phyloP scores from a whole-genome alignment of 1,140 invertebrate species.

The Camponotus floridanus region DNA sequence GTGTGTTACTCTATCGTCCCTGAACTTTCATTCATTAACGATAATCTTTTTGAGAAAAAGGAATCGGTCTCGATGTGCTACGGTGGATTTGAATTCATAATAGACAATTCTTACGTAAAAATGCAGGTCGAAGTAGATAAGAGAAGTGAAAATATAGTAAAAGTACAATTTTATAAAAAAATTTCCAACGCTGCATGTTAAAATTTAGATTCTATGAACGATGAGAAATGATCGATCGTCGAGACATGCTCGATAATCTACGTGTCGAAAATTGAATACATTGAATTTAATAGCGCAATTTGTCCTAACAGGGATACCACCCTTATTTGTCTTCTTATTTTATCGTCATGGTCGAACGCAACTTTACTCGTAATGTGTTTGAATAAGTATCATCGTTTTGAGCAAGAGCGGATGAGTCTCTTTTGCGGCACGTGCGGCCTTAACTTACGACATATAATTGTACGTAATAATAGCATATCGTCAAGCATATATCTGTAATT shows the following conservation, averaged over 20 bases:
- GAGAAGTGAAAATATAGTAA: not conserved
- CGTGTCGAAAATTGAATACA: not conserved
- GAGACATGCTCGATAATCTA: not conserved
- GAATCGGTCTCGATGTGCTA: not conserved
- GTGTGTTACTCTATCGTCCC: constrained; percentile 10
- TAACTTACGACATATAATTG: constrained; percentile 69
- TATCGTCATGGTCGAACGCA: constrained; percentile 35
- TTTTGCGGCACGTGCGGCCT: not conserved
- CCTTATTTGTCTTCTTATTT: constrained; percentile 66
- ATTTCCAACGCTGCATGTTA: too few species aligned
- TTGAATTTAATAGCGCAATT: not conserved
- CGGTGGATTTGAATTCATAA: not conserved
- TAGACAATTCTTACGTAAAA: not conserved
- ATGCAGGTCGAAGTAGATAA: not conserved
- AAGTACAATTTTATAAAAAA: not conserved
- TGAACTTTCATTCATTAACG: constrained; percentile 29
- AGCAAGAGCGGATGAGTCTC: constrained; percentile 31
- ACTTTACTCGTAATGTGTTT: constrained; percentile 73
- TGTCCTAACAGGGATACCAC: constrained; percentile 35
- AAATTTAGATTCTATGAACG: too few species aligned
- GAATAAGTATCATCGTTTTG: constrained; percentile 72
- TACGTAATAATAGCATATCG: constrained; percentile 32
- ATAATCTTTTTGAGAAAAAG: not conserved
- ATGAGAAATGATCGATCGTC: not conserved
- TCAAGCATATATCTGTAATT: constrained; percentile 1